Evolutionary conservation across 2,113 vertebrate species (phyloP).

Genomic region (Ammodytes dubius): DNA sequence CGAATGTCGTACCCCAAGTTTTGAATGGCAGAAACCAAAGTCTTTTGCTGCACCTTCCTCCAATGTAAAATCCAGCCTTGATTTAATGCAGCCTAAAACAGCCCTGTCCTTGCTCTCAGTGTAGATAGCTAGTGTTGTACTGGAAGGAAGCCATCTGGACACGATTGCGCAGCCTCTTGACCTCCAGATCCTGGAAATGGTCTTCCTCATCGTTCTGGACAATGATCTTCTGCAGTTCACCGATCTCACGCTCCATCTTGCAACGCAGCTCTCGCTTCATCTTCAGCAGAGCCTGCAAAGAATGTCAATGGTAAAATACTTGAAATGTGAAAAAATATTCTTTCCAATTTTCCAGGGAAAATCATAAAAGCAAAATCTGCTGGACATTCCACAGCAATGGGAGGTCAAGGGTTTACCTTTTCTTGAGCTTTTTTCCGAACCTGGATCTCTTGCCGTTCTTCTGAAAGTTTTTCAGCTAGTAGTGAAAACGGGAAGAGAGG

Average conservation of each 20-base stretch:
- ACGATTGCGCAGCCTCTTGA: conserved; percentile 87
- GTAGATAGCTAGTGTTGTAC: conserved; percentile 84
- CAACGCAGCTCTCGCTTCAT: conserved; percentile 90
- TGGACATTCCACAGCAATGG: no score
- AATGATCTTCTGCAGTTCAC: conserved; percentile 91
- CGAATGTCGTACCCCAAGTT: conserved; percentile 27
- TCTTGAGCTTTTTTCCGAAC: conserved; percentile 90
- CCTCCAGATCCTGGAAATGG: conserved; percentile 91
- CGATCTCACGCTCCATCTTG: conserved; percentile 94
- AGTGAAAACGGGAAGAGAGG: conserved; percentile 89
- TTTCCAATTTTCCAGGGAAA: background rate
- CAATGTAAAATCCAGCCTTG: background rate
- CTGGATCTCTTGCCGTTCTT: conserved; percentile 90
- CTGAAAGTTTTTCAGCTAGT: conserved; percentile 91
- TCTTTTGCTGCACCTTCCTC: background rate
- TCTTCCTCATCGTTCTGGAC: conserved; percentile 89
- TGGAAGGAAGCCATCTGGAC: conserved; percentile 93
- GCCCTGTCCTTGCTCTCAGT: conserved; percentile 55
- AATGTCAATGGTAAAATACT: background rate
- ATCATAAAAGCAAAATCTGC: background rate
- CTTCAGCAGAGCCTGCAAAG: conserved; percentile 88
- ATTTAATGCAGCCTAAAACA: background rate
- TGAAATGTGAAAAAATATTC: background rate
- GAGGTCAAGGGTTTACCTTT: conserved; percentile 82
- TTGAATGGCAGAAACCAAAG: conserved; percentile 18